A percentile compares a stretch with the other conserved stretches of the same genome.
phyloP scores from a whole-genome alignment of 2,797 vertebrate species.

The Kryptolebias ocellatus region DNA sequence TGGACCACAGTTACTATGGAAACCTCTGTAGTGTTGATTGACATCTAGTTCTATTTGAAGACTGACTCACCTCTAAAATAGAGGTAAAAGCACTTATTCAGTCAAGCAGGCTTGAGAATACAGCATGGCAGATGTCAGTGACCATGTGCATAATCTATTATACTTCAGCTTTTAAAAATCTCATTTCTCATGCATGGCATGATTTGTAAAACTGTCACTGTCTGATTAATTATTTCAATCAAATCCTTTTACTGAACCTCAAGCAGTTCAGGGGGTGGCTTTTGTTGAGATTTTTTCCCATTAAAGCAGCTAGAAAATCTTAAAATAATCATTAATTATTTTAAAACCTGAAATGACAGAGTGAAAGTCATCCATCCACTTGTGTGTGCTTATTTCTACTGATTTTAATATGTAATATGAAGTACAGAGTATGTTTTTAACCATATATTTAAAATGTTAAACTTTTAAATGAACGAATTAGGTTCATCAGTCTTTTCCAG shows the following conservation, averaged over 20 bases:
- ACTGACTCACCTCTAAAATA: slow-evolving; percentile 61
- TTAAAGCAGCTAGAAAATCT: no score
- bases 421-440: no score
- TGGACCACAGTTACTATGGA: slow-evolving; percentile 74
- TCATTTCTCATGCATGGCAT: not conserved
- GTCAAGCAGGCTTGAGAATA: slow-evolving; percentile 25
- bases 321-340: no score
- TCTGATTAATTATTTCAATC: slow-evolving; percentile 13
- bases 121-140: slow-evolving; percentile 6
- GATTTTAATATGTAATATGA: no score
- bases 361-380: no score
- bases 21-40: slow-evolving; percentile 68
- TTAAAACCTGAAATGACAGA: no score
- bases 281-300: not conserved
- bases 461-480: no score
- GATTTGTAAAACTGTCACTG: slow-evolving; percentile 8
- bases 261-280: not conserved
- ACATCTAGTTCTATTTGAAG: slow-evolving; percentile 67
- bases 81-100: slow-evolving; percentile 30
- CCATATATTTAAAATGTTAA: no score
- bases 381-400: no score
- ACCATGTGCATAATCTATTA: slow-evolving; percentile 8
- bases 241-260: not conserved
- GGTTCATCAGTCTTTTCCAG: no score
- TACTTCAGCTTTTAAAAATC: not conserved